Percentiles rank a stretch among this genome's conserved stretches.
phyloP scores from a whole-genome alignment of 2,797 vertebrate genomes.

The Catamblyrhynchus diadema region DNA sequence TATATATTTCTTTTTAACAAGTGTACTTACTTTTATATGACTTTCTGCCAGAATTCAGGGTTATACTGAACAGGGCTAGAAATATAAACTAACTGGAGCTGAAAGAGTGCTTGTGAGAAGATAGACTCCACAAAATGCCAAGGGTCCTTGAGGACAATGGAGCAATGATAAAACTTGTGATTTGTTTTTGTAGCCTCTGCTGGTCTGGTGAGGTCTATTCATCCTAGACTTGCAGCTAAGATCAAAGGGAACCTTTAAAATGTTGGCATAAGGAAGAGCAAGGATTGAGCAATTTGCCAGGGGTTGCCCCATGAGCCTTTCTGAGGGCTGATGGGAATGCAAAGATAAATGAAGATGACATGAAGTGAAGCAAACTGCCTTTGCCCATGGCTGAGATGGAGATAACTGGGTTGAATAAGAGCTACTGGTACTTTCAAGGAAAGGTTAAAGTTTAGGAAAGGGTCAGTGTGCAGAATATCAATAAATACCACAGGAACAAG shows the following conservation, averaged over 20 bases:
- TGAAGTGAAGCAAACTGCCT: not conserved
- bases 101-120: not conserved
- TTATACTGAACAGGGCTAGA: not conserved
- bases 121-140: not conserved
- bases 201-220: not conserved
- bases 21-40: not conserved
- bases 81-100: not conserved
- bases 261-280: not conserved
- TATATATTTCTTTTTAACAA: not conserved
- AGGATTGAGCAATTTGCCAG: not conserved
- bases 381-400: not conserved
- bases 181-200: not conserved
- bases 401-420: not conserved
- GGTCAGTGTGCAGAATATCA: not conserved
- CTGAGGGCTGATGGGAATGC: not conserved
- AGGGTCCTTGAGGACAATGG: not conserved
- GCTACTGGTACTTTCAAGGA: not conserved
- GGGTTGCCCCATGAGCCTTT: not conserved
- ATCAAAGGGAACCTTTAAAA: slow-evolving; percentile 7
- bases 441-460: not conserved
- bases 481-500: not conserved
- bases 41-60: not conserved
- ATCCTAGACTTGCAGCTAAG: not conserved
- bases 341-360: not conserved
- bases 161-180: not conserved